A percentile compares a stretch with the other conserved stretches of the same genome.
phyloP scores from a whole-genome alignment of 2,113 vertebrate species.

The Solea senegalensis region DNA sequence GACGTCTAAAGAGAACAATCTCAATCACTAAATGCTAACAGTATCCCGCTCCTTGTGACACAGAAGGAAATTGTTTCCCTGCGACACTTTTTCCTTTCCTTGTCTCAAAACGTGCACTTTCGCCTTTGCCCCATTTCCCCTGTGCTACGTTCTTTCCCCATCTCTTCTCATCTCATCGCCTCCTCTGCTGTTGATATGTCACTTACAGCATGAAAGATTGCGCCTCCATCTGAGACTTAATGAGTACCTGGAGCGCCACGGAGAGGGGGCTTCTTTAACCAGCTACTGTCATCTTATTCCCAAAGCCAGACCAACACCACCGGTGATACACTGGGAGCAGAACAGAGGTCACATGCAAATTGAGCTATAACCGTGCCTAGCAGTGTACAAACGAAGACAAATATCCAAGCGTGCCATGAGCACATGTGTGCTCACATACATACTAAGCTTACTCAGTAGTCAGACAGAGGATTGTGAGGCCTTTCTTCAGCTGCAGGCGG shows the following conservation, averaged over 20 bases:
- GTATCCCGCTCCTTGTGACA: constrained; percentile 2
- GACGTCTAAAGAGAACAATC: constrained; percentile 29
- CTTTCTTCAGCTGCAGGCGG: constrained; percentile 57
- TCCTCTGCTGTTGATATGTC: constrained; percentile 8
- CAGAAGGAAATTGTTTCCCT: constrained; percentile 26
- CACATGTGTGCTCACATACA: constrained; percentile 25
- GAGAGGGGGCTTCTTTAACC: constrained; percentile 29
- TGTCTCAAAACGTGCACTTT: not conserved
- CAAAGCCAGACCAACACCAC: constrained; percentile 5
- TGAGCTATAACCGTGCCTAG: constrained; percentile 13
- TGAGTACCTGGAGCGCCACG: constrained; percentile 13
- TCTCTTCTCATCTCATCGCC: not conserved
- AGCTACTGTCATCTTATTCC: constrained; percentile 23
- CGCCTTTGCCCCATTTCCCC: not conserved
- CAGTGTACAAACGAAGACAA: constrained; percentile 44
- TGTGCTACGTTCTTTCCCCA: not conserved
- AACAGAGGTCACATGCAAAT: constrained; percentile 49
- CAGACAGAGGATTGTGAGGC: constrained; percentile 39
- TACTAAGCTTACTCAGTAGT: constrained; percentile 12
- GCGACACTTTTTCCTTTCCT: not conserved
- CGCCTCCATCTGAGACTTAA: constrained; percentile 19
- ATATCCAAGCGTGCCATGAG: constrained; percentile 35
- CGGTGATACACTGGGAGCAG: constrained; percentile 17
- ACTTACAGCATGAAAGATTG: constrained; percentile 9
- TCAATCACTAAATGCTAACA: constrained; percentile 36